phyloP scores from a whole-genome alignment of 2,113 vertebrate genomes.

The Bubo blakistoni region DNA sequence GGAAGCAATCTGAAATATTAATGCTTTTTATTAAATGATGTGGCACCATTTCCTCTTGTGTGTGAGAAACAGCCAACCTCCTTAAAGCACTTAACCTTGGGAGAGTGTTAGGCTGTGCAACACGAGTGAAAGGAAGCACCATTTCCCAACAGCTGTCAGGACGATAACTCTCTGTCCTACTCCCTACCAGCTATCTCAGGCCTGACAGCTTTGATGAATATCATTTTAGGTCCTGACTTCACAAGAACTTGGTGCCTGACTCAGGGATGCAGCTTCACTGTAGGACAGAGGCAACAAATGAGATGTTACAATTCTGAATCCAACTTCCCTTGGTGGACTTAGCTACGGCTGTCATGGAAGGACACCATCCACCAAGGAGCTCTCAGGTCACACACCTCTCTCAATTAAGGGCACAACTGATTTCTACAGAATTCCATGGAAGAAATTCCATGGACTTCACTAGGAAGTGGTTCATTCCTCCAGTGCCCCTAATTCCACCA shows the following conservation, averaged over 20 bases:
- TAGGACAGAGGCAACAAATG: not conserved
- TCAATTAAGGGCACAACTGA: not conserved
- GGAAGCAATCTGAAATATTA: conserved; percentile 47
- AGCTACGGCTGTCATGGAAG: not conserved
- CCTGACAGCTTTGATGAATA: not conserved
- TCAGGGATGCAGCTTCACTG: not conserved
- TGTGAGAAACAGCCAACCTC: conserved; percentile 2
- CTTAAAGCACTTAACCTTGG: conserved; percentile 36
- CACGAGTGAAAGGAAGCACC: not conserved
- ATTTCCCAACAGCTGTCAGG: not conserved
- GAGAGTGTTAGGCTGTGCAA: not conserved
- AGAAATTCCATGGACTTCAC: not conserved
- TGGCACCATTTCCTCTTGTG: not conserved
- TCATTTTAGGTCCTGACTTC: not conserved
- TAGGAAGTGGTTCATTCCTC: not conserved
- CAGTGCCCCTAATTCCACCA: not conserved
- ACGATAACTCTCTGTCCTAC: not conserved
- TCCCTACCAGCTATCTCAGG: not conserved
- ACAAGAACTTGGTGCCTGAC: not conserved
- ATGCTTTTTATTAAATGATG: not conserved
- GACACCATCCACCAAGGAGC: not conserved
- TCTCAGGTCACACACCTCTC: not conserved
- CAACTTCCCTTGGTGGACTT: not conserved
- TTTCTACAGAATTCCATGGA: not conserved
- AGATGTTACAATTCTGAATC: not conserved